Evolutionary conservation across 2,113 vertebrate genomes (phyloP).

Genomic region (Cardinalis cardinalis): DNA sequence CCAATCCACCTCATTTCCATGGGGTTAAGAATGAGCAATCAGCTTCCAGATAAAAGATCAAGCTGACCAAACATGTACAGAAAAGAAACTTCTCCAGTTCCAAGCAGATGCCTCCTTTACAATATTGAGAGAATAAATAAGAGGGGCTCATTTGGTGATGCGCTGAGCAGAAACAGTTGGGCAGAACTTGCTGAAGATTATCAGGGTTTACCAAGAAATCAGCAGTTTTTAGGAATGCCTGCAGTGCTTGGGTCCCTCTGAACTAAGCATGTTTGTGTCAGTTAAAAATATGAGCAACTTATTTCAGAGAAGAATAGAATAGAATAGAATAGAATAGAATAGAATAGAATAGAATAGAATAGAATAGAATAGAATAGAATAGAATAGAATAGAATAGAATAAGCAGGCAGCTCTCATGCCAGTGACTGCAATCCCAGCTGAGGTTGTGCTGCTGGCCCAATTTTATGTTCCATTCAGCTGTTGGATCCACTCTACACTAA

Average conservation of each 20-base stretch:
- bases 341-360: too few species aligned
- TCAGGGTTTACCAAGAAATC: not conserved
- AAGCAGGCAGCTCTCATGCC: not conserved
- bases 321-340: too few species aligned
- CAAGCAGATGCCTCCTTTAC: not conserved
- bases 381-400: not conserved
- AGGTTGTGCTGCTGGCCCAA: not conserved
- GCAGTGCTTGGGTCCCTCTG: not conserved
- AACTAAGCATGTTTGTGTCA: not conserved
- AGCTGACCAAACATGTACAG: not conserved
- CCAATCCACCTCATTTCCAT: not conserved
- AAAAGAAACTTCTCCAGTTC: not conserved
- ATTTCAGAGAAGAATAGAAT: not conserved
- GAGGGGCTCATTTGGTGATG: not conserved
- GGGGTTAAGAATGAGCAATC: not conserved
- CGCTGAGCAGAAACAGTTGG: not conserved
- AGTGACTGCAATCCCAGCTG: not conserved
- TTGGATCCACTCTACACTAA: not conserved
- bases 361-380: too few species aligned
- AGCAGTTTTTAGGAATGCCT: not conserved
- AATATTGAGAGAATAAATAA: accelerated
- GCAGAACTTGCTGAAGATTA: not conserved
- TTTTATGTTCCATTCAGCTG: not conserved
- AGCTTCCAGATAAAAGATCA: not conserved
- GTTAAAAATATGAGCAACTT: accelerated